Evolutionary conservation across 2,888 invertebrate genomes (phyloP).

Genomic region (Aelia acuminata): DNA sequence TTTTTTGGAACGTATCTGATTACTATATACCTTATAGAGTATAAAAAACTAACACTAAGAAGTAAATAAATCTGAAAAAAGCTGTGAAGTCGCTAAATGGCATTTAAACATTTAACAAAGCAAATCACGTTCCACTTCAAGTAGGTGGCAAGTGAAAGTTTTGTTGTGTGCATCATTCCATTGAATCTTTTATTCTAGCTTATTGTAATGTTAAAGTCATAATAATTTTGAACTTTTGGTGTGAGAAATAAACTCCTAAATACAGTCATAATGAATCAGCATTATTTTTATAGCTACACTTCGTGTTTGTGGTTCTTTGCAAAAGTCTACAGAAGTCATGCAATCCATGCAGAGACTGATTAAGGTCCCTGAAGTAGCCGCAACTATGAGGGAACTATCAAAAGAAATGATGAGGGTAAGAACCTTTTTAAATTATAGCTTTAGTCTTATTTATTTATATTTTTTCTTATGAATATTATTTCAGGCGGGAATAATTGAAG

Average conservation of each 20-base stretch:
- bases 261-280: not conserved
- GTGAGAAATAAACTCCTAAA: not conserved
- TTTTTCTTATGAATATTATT: not conserved
- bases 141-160: too few relatives aligned
- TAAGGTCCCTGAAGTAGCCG: constrained; percentile 92
- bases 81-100: too few relatives aligned
- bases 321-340: constrained; percentile 99
- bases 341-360: constrained; percentile 95
- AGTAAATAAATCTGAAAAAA: too few relatives aligned
- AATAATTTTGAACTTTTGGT: not conserved
- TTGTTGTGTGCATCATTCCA: too few relatives aligned
- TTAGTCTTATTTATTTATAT: constrained; percentile 26
- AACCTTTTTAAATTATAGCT: not conserved
- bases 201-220: not conserved
- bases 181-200: not conserved
- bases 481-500: constrained; percentile 96
- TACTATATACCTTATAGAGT: too few relatives aligned
- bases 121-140: too few relatives aligned
- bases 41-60: too few relatives aligned
- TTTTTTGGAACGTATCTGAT: too few relatives aligned
- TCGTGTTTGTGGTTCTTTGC: constrained; percentile 91
- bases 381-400: constrained; percentile 97
- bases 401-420: constrained; percentile 96
- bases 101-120: too few relatives aligned
- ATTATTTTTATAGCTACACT: constrained; percentile 81